Evolutionary conservation across 2,113 vertebrate genomes (phyloP).

Genomic region (Canis aureus): DNA sequence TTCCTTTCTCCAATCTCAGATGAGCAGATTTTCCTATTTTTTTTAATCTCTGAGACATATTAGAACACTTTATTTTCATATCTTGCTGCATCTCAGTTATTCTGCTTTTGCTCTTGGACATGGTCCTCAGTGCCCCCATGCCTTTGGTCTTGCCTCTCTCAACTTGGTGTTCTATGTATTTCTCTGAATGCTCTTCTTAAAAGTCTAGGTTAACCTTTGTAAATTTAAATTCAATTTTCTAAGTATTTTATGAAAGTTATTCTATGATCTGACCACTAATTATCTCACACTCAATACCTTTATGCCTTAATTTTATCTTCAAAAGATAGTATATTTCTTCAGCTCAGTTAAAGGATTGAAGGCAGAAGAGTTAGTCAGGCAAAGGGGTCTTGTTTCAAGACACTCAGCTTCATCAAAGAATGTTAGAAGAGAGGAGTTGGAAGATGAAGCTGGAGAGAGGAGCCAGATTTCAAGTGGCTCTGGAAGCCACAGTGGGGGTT

Average conservation of each 20-base stretch:
- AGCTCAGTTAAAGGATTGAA: background rate
- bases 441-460: background rate
- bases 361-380: background rate
- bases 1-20: rapidly evolving
- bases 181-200: background rate
- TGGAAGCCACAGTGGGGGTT: background rate
- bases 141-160: background rate
- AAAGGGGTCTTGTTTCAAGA: background rate
- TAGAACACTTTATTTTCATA: background rate
- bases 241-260: background rate
- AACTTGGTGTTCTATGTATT: background rate
- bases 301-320: background rate
- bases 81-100: background rate
- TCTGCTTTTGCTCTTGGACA: no score
- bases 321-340: background rate
- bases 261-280: background rate
- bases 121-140: background rate
- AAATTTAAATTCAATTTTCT: background rate
- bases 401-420: background rate
- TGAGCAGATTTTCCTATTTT: background rate
- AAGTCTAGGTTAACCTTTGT: background rate
- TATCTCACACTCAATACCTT: background rate
- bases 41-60: background rate
- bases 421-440: background rate
- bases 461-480: background rate